These are phyloP conservation scores for Dissostichus mawsoni DNA, from an alignment of 2,113 vertebrate species.

Conservation along the genomic window DNA sequence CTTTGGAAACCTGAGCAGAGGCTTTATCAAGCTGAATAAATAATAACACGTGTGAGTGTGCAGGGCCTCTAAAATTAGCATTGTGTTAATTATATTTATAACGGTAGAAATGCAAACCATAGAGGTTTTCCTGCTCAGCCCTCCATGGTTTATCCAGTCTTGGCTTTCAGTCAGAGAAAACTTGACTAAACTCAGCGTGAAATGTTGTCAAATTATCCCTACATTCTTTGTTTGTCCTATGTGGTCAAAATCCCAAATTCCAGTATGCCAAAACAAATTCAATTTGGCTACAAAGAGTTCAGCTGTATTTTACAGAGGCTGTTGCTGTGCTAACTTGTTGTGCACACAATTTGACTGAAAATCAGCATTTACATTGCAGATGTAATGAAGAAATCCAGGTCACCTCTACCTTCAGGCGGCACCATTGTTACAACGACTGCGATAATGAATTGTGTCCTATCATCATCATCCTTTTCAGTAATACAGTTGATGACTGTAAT, in stretches of 20 bases:
- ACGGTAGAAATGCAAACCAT: neutral
- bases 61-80: neutral
- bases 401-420: constrained; percentile 41
- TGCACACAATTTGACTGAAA: constrained; percentile 20
- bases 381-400: constrained; percentile 40
- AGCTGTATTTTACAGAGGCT: neutral
- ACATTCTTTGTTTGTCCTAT: constrained; percentile 9
- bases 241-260: constrained; percentile 37
- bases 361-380: constrained; percentile 39
- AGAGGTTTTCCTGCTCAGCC: neutral
- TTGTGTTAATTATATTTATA: neutral
- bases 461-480: constrained; percentile 17
- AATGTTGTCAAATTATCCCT: constrained; percentile 48
- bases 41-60: neutral
- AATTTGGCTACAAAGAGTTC: constrained; percentile 25
- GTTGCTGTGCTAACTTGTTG: neutral
- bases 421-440: constrained; percentile 14
- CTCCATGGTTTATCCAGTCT: too few relatives aligned
- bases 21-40: neutral
- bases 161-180: constrained; percentile 18
- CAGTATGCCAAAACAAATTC: constrained; percentile 18
- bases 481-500: constrained; percentile 7
- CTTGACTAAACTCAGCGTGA: constrained; percentile 10
- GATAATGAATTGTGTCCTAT: constrained; percentile 4
- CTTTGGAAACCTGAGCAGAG: neutral